phyloP scores from a whole-genome alignment of 2,888 invertebrate species.

The Drosophila aldrichi region DNA sequence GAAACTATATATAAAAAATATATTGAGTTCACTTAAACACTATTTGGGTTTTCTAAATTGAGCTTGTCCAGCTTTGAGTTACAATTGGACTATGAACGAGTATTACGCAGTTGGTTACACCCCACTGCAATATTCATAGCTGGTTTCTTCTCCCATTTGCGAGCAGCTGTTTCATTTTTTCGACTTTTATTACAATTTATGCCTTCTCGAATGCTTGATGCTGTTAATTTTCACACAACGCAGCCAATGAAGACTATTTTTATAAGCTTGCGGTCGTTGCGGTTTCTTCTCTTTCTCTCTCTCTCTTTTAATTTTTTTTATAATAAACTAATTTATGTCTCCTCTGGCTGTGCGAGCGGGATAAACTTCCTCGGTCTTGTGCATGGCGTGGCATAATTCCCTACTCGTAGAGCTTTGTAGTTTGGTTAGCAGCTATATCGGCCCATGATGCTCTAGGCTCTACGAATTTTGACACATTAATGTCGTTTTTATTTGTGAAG shows the following conservation, averaged over 20 bases:
- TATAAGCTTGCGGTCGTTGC: conserved; percentile 43
- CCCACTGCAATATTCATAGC: neutral
- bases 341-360: conserved; percentile 36
- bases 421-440: conserved; percentile 31
- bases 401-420: conserved; percentile 13
- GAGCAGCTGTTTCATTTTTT: conserved; percentile 56
- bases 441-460: neutral
- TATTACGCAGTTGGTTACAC: neutral
- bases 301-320: conserved; percentile 48
- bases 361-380: conserved; percentile 40
- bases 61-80: neutral
- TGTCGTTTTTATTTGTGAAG: conserved; percentile 37
- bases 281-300: conserved; percentile 31
- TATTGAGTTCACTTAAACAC: neutral
- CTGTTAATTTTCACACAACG: conserved; percentile 60
- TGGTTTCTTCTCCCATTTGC: conserved; percentile 17
- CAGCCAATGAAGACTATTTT: conserved; percentile 63
- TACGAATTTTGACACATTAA: conserved; percentile 56
- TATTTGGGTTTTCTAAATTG: neutral
- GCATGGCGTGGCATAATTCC: conserved; percentile 33
- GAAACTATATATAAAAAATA: neutral
- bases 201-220: conserved; percentile 48
- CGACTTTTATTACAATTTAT: conserved; percentile 63
- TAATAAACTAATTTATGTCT: conserved; percentile 72
- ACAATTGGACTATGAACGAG: neutral